Evolutionary conservation across 2,113 vertebrate species (phyloP).

Genomic region (Poecilia latipinna): DNA sequence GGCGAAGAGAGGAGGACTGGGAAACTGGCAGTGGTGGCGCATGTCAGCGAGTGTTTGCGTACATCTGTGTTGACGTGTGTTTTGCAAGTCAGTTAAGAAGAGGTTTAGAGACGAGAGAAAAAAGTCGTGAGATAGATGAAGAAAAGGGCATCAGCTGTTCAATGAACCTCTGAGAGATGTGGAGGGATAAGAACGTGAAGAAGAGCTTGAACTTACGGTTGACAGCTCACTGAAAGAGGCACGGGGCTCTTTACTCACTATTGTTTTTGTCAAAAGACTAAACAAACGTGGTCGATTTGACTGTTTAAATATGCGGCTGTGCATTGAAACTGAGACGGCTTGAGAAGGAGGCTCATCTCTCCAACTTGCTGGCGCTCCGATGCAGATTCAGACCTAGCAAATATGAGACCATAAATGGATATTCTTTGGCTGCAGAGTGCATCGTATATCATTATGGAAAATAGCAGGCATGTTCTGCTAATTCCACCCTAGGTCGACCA

Average conservation of each 20-base stretch:
- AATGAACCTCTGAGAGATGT: constrained; percentile 38
- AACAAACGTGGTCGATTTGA: constrained; percentile 6
- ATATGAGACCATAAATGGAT: not conserved
- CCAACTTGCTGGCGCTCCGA: not conserved
- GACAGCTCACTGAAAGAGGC: constrained; percentile 50
- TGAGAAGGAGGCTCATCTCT: not conserved
- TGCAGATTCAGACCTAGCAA: constrained; percentile 1
- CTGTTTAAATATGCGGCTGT: not conserved
- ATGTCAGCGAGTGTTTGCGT: constrained; percentile 26
- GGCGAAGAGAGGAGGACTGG: constrained; percentile 35
- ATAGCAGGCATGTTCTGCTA: constrained; percentile 33
- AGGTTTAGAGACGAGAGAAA: constrained; percentile 28
- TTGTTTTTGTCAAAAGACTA: not conserved
- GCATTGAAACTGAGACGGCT: not conserved
- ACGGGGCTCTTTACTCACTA: constrained; percentile 13
- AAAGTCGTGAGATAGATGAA: constrained; percentile 31
- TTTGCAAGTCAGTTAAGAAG: constrained; percentile 16
- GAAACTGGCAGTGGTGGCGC: constrained; percentile 38
- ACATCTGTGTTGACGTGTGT: constrained; percentile 19
- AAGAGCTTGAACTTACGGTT: constrained; percentile 40
- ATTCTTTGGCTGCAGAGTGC: constrained; percentile 9
- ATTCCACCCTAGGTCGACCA: constrained; percentile 34
- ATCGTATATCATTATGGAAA: constrained; percentile 11
- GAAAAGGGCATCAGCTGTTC: constrained; percentile 63
- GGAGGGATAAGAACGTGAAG: constrained; percentile 24